Evolutionary conservation across 2,888 invertebrate genomes (phyloP).

Genomic region (Tupiocoris notatus): DNA sequence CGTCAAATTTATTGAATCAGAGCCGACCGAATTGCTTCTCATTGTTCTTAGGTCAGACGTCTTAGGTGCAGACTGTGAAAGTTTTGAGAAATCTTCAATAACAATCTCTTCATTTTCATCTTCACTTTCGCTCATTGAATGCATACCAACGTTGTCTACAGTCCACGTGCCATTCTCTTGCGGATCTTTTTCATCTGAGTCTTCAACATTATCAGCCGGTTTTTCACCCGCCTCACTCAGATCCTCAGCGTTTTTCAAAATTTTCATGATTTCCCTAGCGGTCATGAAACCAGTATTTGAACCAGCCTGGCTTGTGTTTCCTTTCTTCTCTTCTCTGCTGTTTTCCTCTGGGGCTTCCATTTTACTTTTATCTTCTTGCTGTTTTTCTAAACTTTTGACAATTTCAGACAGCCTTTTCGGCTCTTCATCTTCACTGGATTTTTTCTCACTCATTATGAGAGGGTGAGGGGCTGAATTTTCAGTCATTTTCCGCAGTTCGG

Average conservation of each 20-base stretch:
- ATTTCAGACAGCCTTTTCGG: neutral
- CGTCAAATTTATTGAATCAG: neutral
- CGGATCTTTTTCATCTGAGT: slow-evolving; percentile 3
- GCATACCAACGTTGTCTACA: slow-evolving; percentile 20
- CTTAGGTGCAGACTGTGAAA: neutral
- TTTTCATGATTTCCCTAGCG: slow-evolving; percentile 7
- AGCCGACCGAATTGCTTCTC: neutral
- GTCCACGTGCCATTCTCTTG: neutral
- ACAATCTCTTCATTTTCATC: slow-evolving; percentile 16
- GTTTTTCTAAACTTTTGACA: neutral
- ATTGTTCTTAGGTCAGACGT: neutral
- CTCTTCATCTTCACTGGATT: neutral
- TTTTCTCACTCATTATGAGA: slow-evolving; percentile 20
- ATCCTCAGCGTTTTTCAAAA: neutral
- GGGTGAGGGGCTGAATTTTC: slow-evolving; percentile 14
- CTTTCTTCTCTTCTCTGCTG: neutral
- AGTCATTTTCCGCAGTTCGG: slow-evolving; percentile 21
- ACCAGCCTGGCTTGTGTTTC: neutral
- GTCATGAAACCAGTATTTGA: slow-evolving; percentile 12
- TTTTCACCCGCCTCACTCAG: neutral
- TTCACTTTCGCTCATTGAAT: slow-evolving; percentile 36
- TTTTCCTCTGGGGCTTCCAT: neutral
- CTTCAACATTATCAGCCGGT: neutral
- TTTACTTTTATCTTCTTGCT: neutral
- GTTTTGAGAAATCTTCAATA: slow-evolving; percentile 2